Evolutionary conservation across 2,113 vertebrate species (phyloP), one percentile per base, ranked within the genome.

Genomic region (Chaetops frenatus): DNA sequence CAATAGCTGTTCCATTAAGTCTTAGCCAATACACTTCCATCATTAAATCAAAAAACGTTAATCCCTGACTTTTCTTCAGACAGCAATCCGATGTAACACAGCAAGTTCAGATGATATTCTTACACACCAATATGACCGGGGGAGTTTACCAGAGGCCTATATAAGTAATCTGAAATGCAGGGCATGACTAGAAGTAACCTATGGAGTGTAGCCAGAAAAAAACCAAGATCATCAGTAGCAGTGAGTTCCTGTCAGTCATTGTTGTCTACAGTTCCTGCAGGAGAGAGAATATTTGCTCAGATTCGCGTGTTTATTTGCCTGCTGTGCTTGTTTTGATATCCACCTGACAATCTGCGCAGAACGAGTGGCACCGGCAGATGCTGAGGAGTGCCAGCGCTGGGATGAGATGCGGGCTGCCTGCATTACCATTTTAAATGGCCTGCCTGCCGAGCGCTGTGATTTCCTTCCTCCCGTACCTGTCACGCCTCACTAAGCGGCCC

Each of bases 401-500:
- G 94, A 81, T 42, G 72, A 91, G 80, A 85, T 29, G 91, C 91
- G 80, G 61, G 82, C 71, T 71, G 94, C 82, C 88, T 95, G 29
- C 27, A 94, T 98, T 95, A 94, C 89, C 91, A 94, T 97, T 95
- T 95, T 89, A 93, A 97, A 97, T 66, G 85, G 64, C 67, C 76
- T 93, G 92, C 60, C 86, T 65, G 81, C 69, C 31, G 17, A 90
- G 86, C 6, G 50, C 48, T 73, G 61, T 8, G 60, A 62, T 92
- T 94, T 80, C 28, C 0, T 50, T 88, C 73, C 90, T 93, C 85
- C 86, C 80, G 67, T 50, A 72, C 80, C 84, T 91, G 95, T 86
- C 95, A 96, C 8, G 8, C 83, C 93, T 64, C 92, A 96, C 94
- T 93, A 95, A 74, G 69, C 40, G 15, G 60, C 65, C 45, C 81